These are phyloP conservation scores for Latheticus oryzae DNA, from an alignment of 2,888 invertebrate genomes.

Conservation along the genomic window DNA sequence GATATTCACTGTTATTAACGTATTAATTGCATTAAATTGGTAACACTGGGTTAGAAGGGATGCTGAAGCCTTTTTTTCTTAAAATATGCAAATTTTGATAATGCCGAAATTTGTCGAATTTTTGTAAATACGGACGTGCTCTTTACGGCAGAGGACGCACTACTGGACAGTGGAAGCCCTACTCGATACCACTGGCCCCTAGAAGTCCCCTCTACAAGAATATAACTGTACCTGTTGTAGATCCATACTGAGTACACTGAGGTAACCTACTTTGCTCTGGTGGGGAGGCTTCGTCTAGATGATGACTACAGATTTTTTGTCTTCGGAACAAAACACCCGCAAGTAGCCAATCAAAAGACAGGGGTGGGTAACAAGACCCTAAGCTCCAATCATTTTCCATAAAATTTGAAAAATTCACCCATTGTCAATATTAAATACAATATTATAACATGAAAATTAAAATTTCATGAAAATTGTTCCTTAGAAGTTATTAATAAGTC, in stretches of 20 bases:
- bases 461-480: too few species aligned
- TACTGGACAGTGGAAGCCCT: conserved; percentile 62
- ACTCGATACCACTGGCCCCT: conserved; percentile 54
- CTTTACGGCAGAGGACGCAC: conserved; percentile 57
- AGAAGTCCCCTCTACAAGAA: conserved; percentile 55
- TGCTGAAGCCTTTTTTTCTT: conserved; percentile 13
- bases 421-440: background rate
- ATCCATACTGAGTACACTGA: conserved; percentile 58
- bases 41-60: conserved; percentile 2
- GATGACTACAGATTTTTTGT: conserved; percentile 57
- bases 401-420: background rate
- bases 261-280: conserved; percentile 63
- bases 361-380: conserved; percentile 12
- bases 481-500: too few species aligned
- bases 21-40: too few species aligned
- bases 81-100: conserved; percentile 30
- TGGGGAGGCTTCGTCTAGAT: conserved; percentile 58
- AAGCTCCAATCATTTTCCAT: conserved; percentile 1
- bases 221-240: conserved; percentile 66
- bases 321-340: conserved; percentile 30
- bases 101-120: conserved; percentile 42
- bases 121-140: conserved; percentile 52
- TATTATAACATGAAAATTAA: too few species aligned
- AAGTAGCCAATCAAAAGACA: conserved; percentile 5
- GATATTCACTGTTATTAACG: too few species aligned